Conservation (phyloP, 2,888 invertebrate genomes). For the Phaonia tiefii region DNA sequence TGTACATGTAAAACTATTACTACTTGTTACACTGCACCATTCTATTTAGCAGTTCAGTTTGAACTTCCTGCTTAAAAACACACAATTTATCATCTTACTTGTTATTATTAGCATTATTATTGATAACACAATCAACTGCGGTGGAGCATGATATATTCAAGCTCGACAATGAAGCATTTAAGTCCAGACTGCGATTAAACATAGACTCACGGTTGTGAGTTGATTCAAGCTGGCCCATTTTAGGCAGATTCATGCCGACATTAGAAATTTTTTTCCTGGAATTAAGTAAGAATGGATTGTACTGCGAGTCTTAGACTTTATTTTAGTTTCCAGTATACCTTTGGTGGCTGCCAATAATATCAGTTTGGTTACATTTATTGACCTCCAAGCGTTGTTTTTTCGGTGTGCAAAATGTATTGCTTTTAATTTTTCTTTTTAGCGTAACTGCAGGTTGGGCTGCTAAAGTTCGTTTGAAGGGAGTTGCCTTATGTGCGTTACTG, state of each 20-base stretch:
- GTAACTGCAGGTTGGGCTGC: conserved; percentile 14
- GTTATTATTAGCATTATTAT: not conserved
- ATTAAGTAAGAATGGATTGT: conserved; percentile 7
- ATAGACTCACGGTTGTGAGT: conserved; percentile 64
- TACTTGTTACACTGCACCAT: no score
- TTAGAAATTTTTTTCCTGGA: conserved; percentile 52
- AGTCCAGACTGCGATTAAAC: conserved; percentile 68
- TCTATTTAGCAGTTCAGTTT: no score
- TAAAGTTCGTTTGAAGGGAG: conserved; percentile 27
- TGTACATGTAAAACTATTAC: no score
- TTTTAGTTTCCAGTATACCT: conserved; percentile 25
- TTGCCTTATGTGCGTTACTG: conserved; percentile 23
- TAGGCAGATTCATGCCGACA: conserved; percentile 57
- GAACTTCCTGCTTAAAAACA: no score
- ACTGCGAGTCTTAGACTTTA: not conserved
- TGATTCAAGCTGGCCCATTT: conserved; percentile 48
- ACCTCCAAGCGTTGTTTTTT: conserved; percentile 67
- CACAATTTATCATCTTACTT: conserved; percentile 27
- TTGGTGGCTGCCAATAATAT: conserved; percentile 62
- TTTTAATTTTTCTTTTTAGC: conserved; percentile 51
- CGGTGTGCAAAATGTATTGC: conserved; percentile 74
- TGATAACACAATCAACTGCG: conserved; percentile 67
- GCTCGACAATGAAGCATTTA: conserved; percentile 69
- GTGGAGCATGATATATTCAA: conserved; percentile 74
- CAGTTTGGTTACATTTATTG: conserved; percentile 71